Evolutionary conservation across 2,888 invertebrate genomes (phyloP), one percentile per base, ranked within the genome.

Genomic region (Torymus tubicola): DNA sequence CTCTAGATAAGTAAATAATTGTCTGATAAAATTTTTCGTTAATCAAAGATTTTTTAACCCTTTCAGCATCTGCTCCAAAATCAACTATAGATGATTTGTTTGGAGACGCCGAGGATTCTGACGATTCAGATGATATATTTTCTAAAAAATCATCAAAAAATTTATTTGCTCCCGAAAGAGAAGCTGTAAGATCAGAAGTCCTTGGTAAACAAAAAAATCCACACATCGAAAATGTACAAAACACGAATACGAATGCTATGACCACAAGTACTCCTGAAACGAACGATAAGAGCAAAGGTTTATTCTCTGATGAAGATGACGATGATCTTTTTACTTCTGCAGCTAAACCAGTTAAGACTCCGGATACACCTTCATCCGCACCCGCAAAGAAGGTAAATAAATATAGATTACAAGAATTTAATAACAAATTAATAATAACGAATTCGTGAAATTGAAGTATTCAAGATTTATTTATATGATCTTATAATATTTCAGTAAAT

Each of bases 1-100:
- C n/a, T 13, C 3, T 73, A 14, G 5, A 52, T 68, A 55, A 13
- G 18, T 67, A 21, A 52, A 21, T 10, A 69, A 67, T 69, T 16
- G 16, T 12, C 53, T 18, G 57, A 79, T 16, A 57, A 68, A 24
- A 70, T 4, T 72, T 69, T 73, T 53, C 11, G 0, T 14, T 42
- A 42, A 8, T 42, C 8, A 42, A 42, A 42, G 1, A 42, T 8
- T 8, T 42, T 42, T 42, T 42, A 42, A 42, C 42, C 8, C n/a
- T 85, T 85, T 13, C 53, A 89, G 90, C 89, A 24, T 85, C 85
- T 0, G 88, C 89, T 70, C 88, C 89, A 52, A 90, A 90, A 84
- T 89, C 90, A 12, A 87, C 89, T 1, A 88, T 90, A n/a, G 90
- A 90, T 60, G 91, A 91, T 86, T 84, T 90, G 14, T 91, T 90